These are phyloP conservation scores for Pseudomugil gertrudae DNA, from an alignment of 2,797 vertebrate genomes.

Conservation along the genomic window DNA sequence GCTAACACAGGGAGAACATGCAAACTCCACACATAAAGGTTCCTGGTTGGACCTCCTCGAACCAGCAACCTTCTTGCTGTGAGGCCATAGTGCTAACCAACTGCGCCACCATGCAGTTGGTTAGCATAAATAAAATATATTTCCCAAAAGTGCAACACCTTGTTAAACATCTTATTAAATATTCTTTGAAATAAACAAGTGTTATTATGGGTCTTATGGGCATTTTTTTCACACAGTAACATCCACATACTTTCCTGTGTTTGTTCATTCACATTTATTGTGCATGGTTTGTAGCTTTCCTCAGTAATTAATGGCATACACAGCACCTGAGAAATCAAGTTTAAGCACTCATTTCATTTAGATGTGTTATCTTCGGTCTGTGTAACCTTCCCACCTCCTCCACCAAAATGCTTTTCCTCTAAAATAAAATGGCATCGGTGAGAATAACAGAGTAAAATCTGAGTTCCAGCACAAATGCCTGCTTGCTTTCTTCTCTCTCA, in stretches of 20 bases:
- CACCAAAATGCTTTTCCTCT: background rate
- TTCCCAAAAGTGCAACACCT: background rate
- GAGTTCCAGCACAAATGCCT: conserved; percentile 50
- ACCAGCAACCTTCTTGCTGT: too few relatives aligned
- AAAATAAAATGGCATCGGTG: conserved; percentile 1
- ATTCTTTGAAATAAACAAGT: conserved; percentile 26
- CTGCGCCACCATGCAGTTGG: too few relatives aligned
- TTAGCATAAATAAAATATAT: background rate
- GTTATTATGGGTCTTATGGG: conserved; percentile 8
- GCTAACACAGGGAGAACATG: too few relatives aligned
- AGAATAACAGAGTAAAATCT: conserved; percentile 41
- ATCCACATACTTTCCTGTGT: conserved; percentile 15
- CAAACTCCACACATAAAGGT: too few relatives aligned
- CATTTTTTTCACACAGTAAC: background rate
- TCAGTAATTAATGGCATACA: conserved; percentile 9
- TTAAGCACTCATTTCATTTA: conserved; percentile 16
- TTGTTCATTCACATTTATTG: conserved; percentile 23
- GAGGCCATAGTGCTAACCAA: too few relatives aligned
- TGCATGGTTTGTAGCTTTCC: conserved; percentile 18
- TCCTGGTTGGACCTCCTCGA: too few relatives aligned
- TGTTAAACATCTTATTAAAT: background rate
- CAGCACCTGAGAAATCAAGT: conserved; percentile 23
- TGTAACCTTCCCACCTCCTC: conserved; percentile 1
- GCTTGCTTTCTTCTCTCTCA: conserved; percentile 55
- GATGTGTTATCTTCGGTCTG: conserved; percentile 25